Evolutionary conservation across 2,888 invertebrate species (phyloP).

Genomic region (Zaprionus lineosus): DNA sequence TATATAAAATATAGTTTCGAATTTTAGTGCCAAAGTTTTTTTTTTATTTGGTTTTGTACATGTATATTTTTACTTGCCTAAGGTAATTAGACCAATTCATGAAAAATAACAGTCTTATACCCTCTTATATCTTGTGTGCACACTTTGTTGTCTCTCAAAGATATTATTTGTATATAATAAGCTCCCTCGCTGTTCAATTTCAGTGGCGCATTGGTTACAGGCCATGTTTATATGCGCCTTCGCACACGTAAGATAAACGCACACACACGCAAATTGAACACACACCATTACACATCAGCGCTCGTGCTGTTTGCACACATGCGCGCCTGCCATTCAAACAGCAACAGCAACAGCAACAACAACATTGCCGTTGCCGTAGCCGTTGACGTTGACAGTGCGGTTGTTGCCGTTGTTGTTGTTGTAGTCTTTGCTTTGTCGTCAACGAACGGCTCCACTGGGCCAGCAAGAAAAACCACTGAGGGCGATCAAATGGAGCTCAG

Average conservation of each 20-base stretch:
- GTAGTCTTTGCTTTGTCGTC: constrained; percentile 2
- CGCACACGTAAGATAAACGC: too few relatives aligned
- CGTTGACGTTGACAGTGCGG: constrained; percentile 3
- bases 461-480: constrained; percentile 66
- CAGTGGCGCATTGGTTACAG: background rate
- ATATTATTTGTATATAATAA: background rate
- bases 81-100: too few relatives aligned
- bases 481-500: constrained; percentile 62
- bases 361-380: background rate
- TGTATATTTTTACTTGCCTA: too few relatives aligned
- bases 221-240: constrained; percentile 3
- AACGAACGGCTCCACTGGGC: constrained; percentile 20
- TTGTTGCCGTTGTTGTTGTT: background rate
- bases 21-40: too few relatives aligned
- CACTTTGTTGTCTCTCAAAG: too few relatives aligned
- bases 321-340: constrained; percentile 57
- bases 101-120: too few relatives aligned
- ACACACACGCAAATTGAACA: constrained; percentile 1
- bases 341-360: constrained; percentile 9
- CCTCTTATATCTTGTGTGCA: too few relatives aligned
- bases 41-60: too few relatives aligned
- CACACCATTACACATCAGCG: constrained; percentile 11
- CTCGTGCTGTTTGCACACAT: constrained; percentile 44
- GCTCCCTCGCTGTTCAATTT: too few relatives aligned
- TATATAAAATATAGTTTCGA: too few relatives aligned